Base-by-base conservation (phyloP, 2,113 vertebrate species). In the Nycticryphes semicollaris region DNA sequence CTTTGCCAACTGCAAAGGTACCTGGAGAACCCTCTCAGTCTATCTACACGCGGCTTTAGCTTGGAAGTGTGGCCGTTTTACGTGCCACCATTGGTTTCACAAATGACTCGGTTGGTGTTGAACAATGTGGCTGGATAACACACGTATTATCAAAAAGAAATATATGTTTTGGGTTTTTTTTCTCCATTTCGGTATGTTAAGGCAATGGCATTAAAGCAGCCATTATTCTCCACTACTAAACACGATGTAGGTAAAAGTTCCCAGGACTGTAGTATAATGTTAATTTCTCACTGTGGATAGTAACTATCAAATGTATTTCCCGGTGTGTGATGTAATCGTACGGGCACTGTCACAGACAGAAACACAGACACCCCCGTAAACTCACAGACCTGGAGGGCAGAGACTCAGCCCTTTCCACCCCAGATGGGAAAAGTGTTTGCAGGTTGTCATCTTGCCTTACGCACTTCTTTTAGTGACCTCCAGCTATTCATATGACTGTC, bases 131-230 rank as follows among this genome's bases (percentile, higher is more conserved):
- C 28, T 72, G 21, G 59, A 24, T 79, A 90, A 35, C 24, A 72
- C 30, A 30, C 2, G 2, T 53, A 48, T 23, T 67, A 35, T 39
- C 72, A 66, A 68, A 9, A 77, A 59, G 35, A 66, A 51, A 72
- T 70, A 12, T 23, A 9, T 18, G 24, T 1, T 0, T 0, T 9
- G 11, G 3, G 4, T 15, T 22, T 57, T 3, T 39, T 31, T 62
- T 2, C 23, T 82, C 9, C 15, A 7, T 87, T 91, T 83, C 57
- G 12, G 13, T 57, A 11, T 50, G 20, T 80, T 60, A 56, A 70
- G 25, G 9, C 18, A 56, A 10, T 69, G 47, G 23, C 13, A 63
- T 54, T 39, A 64, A 81, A 81, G 35, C 41, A 75, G 37, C 10
- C 14, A 7, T 37, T 83, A 62, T 76, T 20, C 45, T 76, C 50